These are phyloP conservation scores for Cryptocheilus praepositus DNA, from an alignment of 2,888 invertebrate species.

Conservation along the genomic window DNA sequence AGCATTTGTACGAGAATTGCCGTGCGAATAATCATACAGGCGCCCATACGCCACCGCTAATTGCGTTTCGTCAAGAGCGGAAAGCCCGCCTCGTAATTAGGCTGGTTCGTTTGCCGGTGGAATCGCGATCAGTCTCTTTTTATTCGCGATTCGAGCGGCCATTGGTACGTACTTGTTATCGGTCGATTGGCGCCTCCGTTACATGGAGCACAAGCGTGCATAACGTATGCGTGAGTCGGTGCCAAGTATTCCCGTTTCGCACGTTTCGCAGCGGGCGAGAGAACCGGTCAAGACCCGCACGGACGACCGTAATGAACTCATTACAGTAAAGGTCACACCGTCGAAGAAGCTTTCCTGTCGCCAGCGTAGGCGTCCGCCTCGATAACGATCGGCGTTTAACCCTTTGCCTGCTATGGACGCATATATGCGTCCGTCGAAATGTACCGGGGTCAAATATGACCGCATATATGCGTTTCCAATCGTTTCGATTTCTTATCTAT, in stretches of 20 bases:
- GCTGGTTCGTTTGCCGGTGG: constrained; percentile 10
- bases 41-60: constrained; percentile 18
- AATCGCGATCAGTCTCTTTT: constrained; percentile 5
- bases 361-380: too few relatives aligned
- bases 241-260: too few relatives aligned
- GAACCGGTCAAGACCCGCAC: constrained; percentile 37
- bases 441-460: too few relatives aligned
- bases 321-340: constrained; percentile 28
- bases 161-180: constrained; percentile 17
- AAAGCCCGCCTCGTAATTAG: constrained; percentile 22
- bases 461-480: too few relatives aligned
- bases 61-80: constrained; percentile 15
- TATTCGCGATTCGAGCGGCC: constrained; percentile 9
- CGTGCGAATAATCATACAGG: background rate
- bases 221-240: constrained; percentile 12
- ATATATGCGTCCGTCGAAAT: too few relatives aligned
- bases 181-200: constrained; percentile 35
- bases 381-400: too few relatives aligned
- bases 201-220: constrained; percentile 12
- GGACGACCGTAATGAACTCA: constrained; percentile 47
- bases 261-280: constrained; percentile 11
- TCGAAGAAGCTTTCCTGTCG: background rate
- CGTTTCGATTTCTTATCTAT: too few relatives aligned
- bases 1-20: too few relatives aligned
- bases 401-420: too few relatives aligned